Base-by-base conservation (phyloP, 53 echinoderm and acorn worm genomes). In the Hippasteria phrygiana region DNA sequence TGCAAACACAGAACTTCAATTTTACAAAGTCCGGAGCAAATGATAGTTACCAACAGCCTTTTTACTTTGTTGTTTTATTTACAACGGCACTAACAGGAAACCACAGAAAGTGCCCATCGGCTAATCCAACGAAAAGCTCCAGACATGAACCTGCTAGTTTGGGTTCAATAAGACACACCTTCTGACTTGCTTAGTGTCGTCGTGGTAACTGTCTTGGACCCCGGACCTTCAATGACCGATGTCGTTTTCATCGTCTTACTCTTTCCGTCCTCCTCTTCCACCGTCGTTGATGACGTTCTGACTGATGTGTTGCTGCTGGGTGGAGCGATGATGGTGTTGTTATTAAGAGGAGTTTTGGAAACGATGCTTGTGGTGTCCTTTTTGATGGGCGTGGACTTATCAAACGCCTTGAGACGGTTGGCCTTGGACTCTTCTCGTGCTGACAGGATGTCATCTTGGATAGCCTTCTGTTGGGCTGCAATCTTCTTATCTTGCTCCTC, bases 231-330 rank as follows among this genome's bases (percentile, higher is more conserved):
- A 11, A 73, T 93, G 45, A 95, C 92, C 18, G 92, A 88, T 33
- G 92, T 93, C 33, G 87, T 92, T 39, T 84, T 91, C 42, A 70
- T 62, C 0, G 97, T 93, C 75, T 92, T 92, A 5, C 93, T 93
- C 87, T 92, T 92, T 20, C 93, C 92, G 42, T 95, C 94, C 32
- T 62, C 74, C 10, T 75, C 78, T 22, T 75, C 90, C 18, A 90
- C 86, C 4, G 71, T 87, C 8, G 94, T 96, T 7, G 33, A 5
- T 14, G 66, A 43, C 17, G 35, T 66, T 24, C 45, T 37, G 2
- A 27, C 50, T 10, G 67, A 17, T 1, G 76, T 76, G 67, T 66
- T 73, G 62, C 55, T 75, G 62, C 75, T 76, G 35, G 43, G 65
- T 38, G 62, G 45, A 2, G 78, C 34, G 22, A 59, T 77, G 40